These are phyloP conservation scores for Notodonta dromedarius DNA, from an alignment of 2,888 invertebrate species.

Conservation along the genomic window DNA sequence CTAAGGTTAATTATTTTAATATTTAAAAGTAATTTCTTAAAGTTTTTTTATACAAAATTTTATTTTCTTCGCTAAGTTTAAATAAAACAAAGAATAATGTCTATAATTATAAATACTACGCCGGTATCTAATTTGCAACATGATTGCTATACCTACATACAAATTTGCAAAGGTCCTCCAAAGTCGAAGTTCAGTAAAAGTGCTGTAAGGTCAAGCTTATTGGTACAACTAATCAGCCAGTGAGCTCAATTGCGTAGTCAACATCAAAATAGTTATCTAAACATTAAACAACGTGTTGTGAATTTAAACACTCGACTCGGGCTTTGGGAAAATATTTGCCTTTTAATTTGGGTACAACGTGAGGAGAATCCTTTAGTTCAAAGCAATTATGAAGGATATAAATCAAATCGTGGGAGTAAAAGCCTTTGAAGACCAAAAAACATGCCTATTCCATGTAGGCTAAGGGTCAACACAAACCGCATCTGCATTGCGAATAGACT, in stretches of 20 bases:
- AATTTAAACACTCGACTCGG: neutral
- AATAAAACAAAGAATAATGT: too few species aligned
- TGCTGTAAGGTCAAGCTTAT: neutral
- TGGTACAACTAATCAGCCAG: neutral
- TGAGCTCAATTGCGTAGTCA: neutral
- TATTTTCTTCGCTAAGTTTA: too few species aligned
- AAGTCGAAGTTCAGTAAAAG: neutral
- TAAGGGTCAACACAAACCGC: too few species aligned
- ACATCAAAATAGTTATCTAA: constrained; percentile 2
- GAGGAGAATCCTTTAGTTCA: neutral
- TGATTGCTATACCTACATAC: neutral
- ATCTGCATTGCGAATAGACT: too few species aligned
- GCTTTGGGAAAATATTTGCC: neutral
- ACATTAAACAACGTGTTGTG: neutral
- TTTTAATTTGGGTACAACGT: neutral
- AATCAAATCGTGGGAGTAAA: neutral
- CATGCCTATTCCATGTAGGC: too few species aligned
- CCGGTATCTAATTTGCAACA: neutral
- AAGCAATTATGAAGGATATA: neutral
- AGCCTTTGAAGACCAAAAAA: too few species aligned
- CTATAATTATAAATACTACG: too few species aligned
- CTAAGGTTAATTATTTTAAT: too few species aligned
- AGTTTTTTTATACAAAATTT: too few species aligned
- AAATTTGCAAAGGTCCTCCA: neutral
- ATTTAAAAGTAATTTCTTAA: too few species aligned